A percentile compares a stretch with the other conserved stretches of the same genome.
phyloP scores from a whole-genome alignment of 2,797 vertebrate genomes.

The Myotis vivesi region DNA sequence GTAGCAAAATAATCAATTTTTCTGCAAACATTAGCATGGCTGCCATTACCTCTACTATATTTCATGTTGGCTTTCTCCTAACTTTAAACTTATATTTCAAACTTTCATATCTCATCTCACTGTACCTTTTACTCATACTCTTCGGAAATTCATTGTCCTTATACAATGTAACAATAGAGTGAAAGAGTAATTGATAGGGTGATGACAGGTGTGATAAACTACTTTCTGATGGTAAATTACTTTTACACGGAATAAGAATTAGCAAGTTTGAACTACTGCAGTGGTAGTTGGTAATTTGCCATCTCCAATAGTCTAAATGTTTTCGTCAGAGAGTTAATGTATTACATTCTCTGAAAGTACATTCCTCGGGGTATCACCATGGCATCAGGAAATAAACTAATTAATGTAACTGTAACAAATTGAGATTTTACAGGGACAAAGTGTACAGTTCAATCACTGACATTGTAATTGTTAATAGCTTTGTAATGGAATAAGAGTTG shows the following conservation, averaged over 20 bases:
- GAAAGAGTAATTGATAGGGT: background rate
- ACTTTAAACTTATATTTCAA: background rate
- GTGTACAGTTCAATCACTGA: background rate
- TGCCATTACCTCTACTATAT: background rate
- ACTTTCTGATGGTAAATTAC: background rate
- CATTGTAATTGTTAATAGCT: background rate
- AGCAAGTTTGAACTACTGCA: background rate
- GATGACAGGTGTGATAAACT: background rate
- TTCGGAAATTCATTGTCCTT: background rate
- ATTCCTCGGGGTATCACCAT: background rate
- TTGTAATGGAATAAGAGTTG: background rate
- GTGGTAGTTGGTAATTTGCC: background rate
- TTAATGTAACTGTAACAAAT: background rate
- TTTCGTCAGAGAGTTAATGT: background rate
- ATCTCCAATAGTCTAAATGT: background rate
- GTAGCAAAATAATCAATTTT: background rate
- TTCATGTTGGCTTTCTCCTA: background rate
- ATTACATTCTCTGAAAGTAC: background rate
- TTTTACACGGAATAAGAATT: constrained; percentile 6
- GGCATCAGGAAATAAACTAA: background rate
- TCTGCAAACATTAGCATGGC: background rate
- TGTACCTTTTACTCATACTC: background rate
- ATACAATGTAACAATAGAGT: background rate
- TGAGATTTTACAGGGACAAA: constrained; percentile 20
- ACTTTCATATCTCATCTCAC: background rate